Evolutionary conservation across 2,113 vertebrate genomes (phyloP).

Genomic region (Oceanodroma tethys): DNA sequence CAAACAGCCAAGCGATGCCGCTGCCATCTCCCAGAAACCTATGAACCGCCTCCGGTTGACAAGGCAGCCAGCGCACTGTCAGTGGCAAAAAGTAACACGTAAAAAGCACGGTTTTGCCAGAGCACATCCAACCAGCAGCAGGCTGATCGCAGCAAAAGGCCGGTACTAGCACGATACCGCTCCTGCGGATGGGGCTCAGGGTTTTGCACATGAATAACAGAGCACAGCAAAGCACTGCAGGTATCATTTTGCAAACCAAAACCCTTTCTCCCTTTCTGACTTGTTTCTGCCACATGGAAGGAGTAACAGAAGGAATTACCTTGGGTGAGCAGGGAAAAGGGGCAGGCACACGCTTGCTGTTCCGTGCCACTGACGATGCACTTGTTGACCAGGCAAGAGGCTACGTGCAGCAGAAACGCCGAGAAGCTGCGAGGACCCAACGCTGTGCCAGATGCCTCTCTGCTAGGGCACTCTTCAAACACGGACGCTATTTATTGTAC

Average conservation of each 20-base stretch:
- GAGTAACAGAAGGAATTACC: neutral
- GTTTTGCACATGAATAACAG: neutral
- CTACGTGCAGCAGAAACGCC: accelerated
- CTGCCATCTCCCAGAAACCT: neutral
- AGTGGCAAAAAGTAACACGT: neutral
- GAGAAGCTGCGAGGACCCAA: accelerated
- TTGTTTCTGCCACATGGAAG: neutral
- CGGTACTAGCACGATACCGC: accelerated
- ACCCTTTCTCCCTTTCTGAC: neutral
- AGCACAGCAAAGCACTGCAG: neutral
- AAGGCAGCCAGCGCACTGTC: accelerated
- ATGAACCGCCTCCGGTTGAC: neutral
- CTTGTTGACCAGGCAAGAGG: neutral
- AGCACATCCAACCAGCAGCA: neutral
- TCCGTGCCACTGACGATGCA: accelerated
- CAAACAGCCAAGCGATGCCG: neutral
- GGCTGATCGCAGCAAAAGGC: neutral
- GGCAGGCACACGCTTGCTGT: accelerated
- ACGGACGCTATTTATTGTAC: neutral
- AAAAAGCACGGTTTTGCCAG: neutral
- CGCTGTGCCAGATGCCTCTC: neutral
- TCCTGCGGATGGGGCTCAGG: neutral
- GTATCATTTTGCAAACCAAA: neutral
- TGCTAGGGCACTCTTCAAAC: neutral
- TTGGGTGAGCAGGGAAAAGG: neutral